Evolutionary conservation across 2,113 vertebrate genomes (phyloP).

Genomic region (Colistium nudipinnis): DNA sequence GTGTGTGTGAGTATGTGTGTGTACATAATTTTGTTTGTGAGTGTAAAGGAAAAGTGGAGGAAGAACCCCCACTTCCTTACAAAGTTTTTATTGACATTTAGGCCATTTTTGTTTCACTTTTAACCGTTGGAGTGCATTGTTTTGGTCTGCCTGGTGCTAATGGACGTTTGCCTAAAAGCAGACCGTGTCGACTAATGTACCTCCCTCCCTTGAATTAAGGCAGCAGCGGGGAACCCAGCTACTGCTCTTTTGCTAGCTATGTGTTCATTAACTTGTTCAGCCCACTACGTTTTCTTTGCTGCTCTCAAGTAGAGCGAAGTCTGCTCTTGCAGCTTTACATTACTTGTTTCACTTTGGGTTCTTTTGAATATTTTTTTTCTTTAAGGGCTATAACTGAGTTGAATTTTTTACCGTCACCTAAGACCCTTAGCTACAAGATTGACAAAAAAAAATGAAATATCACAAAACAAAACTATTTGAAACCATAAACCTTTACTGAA

Average conservation of each 20-base stretch:
- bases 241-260: slow-evolving; percentile 14
- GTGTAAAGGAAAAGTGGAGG: slow-evolving; percentile 5
- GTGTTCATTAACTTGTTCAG: slow-evolving; percentile 29
- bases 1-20: slow-evolving; percentile 51
- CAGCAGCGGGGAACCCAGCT: slow-evolving; percentile 21
- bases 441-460: background rate
- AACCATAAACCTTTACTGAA: background rate
- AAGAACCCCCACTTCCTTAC: background rate
- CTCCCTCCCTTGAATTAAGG: slow-evolving; percentile 41
- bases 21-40: slow-evolving; percentile 33
- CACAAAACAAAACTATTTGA: background rate
- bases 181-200: slow-evolving; percentile 22
- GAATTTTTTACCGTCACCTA: background rate
- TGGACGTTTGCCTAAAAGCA: slow-evolving; percentile 3
- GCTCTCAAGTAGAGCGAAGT: slow-evolving; percentile 9
- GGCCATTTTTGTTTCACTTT: background rate
- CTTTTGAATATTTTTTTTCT: background rate
- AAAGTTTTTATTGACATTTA: too few species aligned
- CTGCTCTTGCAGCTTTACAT: slow-evolving; percentile 17
- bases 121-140: background rate
- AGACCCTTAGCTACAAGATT: background rate
- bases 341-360: background rate
- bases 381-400: background rate
- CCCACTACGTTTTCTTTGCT: slow-evolving; percentile 2
- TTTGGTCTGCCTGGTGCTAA: background rate